These are phyloP conservation scores for Oncopeltus fasciatus DNA, from an alignment of 1,140 invertebrate genomes.

Conservation along the genomic window DNA sequence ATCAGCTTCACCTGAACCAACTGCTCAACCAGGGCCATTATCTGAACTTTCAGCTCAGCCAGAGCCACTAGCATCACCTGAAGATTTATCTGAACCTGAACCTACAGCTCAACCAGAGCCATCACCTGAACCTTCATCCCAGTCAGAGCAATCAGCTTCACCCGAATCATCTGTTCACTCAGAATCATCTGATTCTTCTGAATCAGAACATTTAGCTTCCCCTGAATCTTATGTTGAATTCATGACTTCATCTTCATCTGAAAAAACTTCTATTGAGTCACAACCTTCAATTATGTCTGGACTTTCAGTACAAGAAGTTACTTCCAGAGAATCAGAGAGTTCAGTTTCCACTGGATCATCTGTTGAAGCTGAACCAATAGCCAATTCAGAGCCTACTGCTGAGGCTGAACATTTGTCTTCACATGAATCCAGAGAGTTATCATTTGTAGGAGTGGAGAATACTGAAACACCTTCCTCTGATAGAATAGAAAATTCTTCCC, in stretches of 20 bases:
- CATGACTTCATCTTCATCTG: background rate
- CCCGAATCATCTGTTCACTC: slow-evolving; percentile 23
- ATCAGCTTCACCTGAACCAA: slow-evolving; percentile 24
- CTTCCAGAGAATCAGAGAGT: too few relatives aligned
- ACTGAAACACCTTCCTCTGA: too few relatives aligned
- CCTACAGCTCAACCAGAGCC: slow-evolving; percentile 25
- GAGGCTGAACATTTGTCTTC: background rate
- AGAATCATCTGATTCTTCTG: slow-evolving; percentile 13
- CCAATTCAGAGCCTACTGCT: background rate
- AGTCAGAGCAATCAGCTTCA: slow-evolving; percentile 24
- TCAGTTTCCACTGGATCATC: too few relatives aligned
- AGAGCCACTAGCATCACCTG: slow-evolving; percentile 23
- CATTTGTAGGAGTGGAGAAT: too few relatives aligned
- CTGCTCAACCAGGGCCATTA: slow-evolving; percentile 23
- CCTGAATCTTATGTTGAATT: too few relatives aligned
- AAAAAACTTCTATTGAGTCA: background rate
- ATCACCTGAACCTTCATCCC: background rate
- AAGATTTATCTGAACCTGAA: slow-evolving; percentile 26
- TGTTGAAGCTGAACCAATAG: background rate
- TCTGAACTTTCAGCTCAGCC: slow-evolving; percentile 26
- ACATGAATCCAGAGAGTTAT: too few relatives aligned
- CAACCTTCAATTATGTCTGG: too few relatives aligned
- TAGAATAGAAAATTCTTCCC: too few relatives aligned
- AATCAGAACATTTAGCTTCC: background rate
- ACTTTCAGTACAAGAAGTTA: too few relatives aligned